Conservation (phyloP, 2,888 invertebrate species). For the Caenorhabditis afra region DNA sequence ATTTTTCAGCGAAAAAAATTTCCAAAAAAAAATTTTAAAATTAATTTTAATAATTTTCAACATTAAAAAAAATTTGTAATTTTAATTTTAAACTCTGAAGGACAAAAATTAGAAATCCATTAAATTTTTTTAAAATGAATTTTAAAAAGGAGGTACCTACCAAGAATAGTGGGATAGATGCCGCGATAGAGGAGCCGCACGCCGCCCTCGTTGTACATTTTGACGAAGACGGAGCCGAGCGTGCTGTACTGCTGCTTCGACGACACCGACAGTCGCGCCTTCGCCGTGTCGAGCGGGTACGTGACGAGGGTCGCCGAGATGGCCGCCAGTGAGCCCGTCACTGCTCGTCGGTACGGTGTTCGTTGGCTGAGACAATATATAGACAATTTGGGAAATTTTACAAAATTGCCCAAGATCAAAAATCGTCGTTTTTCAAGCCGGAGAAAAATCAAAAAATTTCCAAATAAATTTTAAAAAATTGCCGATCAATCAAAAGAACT, state of each 20-base stretch:
- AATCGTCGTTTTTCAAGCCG: no score
- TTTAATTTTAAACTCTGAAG: no score
- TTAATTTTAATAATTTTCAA: not conserved
- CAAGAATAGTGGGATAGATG: slow-evolving; percentile 68
- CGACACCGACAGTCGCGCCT: slow-evolving; percentile 83
- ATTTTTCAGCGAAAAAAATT: not conserved
- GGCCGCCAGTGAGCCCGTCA: slow-evolving; percentile 95
- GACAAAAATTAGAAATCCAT: no score
- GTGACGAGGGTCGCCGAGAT: slow-evolving; percentile 94
- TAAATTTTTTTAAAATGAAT: not conserved
- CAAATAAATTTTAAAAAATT: no score
- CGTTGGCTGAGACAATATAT: slow-evolving; percentile 74
- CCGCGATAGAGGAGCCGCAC: slow-evolving; percentile 75
- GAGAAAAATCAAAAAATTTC: no score
- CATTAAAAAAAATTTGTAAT: not conserved
- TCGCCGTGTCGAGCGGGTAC: slow-evolving; percentile 95
- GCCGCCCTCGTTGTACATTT: slow-evolving; percentile 74
- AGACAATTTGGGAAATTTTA: no score
- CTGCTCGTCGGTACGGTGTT: slow-evolving; percentile 77
- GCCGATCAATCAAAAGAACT: no score
- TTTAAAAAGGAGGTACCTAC: slow-evolving; percentile 26
- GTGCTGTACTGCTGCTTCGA: slow-evolving; percentile 63
- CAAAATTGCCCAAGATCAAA: no score
- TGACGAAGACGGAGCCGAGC: slow-evolving; percentile 71
- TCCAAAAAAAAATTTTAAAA: not conserved